phyloP scores from a whole-genome alignment of 2,797 vertebrate genomes.

The Zalophus californianus region DNA sequence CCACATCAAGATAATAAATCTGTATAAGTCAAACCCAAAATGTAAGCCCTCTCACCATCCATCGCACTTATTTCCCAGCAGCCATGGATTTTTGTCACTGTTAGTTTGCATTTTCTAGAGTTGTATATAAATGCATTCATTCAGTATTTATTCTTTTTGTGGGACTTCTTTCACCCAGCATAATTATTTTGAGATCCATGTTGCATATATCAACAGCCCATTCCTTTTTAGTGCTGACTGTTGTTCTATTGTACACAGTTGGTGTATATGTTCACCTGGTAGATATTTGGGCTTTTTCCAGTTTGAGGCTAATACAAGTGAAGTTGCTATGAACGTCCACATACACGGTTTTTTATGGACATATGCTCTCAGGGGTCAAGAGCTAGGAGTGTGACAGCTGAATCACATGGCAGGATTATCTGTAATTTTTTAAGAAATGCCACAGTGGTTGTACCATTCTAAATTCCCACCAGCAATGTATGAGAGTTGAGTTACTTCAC shows the following conservation, averaged over 20 bases:
- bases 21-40: background rate
- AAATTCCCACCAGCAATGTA: background rate
- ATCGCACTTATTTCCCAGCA: background rate
- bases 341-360: background rate
- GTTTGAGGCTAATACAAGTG: background rate
- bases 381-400: background rate
- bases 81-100: background rate
- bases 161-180: background rate
- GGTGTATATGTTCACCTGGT: background rate
- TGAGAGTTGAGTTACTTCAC: background rate
- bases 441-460: background rate
- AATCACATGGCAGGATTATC: background rate
- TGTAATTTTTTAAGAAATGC: background rate
- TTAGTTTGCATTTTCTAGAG: background rate
- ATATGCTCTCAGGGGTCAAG: background rate
- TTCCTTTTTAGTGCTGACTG: background rate
- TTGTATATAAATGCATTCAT: background rate
- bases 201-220: background rate
- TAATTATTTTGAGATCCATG: background rate
- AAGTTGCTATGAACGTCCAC: background rate
- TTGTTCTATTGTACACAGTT: background rate
- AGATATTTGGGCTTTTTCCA: background rate
- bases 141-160: background rate
- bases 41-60: background rate
- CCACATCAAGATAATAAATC: background rate